Evolutionary conservation across 2,113 vertebrate genomes (phyloP), one percentile per base, ranked within the genome.

Genomic region (Caloenas nicobarica): DNA sequence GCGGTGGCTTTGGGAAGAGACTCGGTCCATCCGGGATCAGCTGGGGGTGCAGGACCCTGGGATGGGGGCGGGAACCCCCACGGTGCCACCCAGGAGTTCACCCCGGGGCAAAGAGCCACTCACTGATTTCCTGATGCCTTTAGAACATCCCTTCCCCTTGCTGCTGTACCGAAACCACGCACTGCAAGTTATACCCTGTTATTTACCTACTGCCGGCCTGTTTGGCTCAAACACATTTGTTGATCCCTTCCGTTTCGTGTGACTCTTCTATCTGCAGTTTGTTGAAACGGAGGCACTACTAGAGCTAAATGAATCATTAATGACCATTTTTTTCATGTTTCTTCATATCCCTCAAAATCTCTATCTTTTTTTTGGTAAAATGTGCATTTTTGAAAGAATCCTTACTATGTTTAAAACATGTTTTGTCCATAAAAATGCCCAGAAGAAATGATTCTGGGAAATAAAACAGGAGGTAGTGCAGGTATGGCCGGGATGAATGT

Each of bases 401-500:
- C 57, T 65, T 53, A 19, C 9, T 29, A 18, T 9, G 29, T 65
- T 71, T 70, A 40, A 81, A 53, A 60, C 26, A 40, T 3, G 7
- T 46, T 24, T 76, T 65, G 71, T 22, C 60, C 23, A 65, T 42
- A 36, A 65, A 60, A 65, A 54, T 26, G 9, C 29, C 70, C 51
- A 34, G 31, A 60, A 89, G 44, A 76, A 53, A 66, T 10, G 3
- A 44, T 28, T 65, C 14, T 10, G 36, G 50, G 50, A 58, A 81
- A 51, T 46, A 23, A 81, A 82, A 6, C 54, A 29, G 58, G n/a
- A 60, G 9, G 17, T 14, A 15, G n/a, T 23, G 38, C 29, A 40
- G 36, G 29, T 28, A 7, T 3, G 50, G 54, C 7, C 0, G 1
- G 42, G 42, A 44, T 28, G 26, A 28, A 15, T 1, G 23, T 17